Evolutionary conservation across 2,888 invertebrate species (phyloP).

Genomic region (Tiphia femorata): DNA sequence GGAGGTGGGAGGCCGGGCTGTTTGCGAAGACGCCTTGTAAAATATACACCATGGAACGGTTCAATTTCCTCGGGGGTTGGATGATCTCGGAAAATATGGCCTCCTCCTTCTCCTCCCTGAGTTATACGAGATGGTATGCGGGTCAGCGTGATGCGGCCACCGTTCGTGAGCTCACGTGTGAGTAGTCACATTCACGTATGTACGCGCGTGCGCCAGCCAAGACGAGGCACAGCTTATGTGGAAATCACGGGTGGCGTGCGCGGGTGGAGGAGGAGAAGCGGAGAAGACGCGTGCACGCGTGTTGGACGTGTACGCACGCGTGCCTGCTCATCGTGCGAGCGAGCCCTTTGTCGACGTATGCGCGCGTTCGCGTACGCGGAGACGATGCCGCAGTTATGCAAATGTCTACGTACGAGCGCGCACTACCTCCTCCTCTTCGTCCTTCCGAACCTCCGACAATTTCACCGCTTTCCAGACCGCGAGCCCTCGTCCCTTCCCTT

Average conservation of each 20-base stretch:
- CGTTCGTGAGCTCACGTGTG: not conserved
- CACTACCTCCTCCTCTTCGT: no score
- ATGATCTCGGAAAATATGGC: slow-evolving; percentile 40
- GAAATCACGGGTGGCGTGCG: not conserved
- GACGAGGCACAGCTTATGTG: not conserved
- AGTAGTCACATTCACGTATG: no score
- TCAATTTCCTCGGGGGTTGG: slow-evolving; percentile 38
- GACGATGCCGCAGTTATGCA: slow-evolving; percentile 43
- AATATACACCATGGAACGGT: slow-evolving; percentile 41
- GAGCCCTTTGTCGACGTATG: not conserved
- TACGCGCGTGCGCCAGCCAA: not conserved
- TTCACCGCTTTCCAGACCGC: not conserved
- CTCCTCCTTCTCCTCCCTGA: slow-evolving; percentile 25
- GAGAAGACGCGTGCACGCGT: not conserved
- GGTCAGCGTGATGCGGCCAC: slow-evolving; percentile 25
- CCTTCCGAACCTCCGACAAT: no score
- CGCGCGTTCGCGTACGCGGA: slow-evolving; percentile 10
- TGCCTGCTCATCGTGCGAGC: no score
- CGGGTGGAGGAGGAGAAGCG: not conserved
- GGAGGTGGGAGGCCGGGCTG: no score
- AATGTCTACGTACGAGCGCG: slow-evolving; percentile 31
- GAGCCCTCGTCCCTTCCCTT: slow-evolving; percentile 6
- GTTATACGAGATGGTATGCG: slow-evolving; percentile 28
- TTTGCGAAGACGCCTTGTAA: slow-evolving; percentile 36
- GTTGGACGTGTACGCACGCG: not conserved